Conservation (phyloP, 2,113 vertebrate genomes). For the Pardalotus punctatus region DNA sequence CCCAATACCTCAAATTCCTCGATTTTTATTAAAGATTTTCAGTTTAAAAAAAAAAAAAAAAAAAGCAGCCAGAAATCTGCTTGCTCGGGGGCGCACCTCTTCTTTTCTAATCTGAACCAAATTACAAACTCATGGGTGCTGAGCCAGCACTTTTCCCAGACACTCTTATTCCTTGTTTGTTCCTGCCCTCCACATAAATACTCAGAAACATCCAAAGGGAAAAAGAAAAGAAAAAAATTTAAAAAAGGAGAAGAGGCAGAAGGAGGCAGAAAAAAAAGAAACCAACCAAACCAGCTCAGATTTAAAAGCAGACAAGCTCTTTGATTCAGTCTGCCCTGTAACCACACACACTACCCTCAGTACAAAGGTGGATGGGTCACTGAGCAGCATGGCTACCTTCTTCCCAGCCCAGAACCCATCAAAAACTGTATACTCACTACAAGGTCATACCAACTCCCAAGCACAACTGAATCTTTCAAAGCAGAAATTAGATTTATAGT, state of each 20-base stretch:
- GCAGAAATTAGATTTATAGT: neutral
- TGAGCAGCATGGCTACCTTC: neutral
- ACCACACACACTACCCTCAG: neutral
- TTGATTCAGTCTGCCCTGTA: neutral
- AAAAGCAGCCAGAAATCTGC: neutral
- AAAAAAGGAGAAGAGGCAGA: too few species aligned
- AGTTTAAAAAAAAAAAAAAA: neutral
- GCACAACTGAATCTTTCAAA: neutral
- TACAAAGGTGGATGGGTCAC: neutral
- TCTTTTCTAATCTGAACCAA: neutral
- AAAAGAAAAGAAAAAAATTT: neutral
- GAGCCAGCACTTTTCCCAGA: neutral
- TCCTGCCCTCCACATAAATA: neutral
- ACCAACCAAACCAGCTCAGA: neutral
- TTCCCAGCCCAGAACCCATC: neutral
- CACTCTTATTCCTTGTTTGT: neutral
- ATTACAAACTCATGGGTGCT: rapidly evolving
- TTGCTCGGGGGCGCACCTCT: neutral
- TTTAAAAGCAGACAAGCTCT: neutral
- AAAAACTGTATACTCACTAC: neutral
- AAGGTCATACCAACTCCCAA: neutral
- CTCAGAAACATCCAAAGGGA: neutral
- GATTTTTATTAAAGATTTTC: neutral
- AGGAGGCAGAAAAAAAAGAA: neutral
- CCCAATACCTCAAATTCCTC: neutral